Evolutionary conservation across 2,888 invertebrate genomes (phyloP), one percentile per base, ranked within the genome.

Genomic region (Agrochola lychnidis): DNA sequence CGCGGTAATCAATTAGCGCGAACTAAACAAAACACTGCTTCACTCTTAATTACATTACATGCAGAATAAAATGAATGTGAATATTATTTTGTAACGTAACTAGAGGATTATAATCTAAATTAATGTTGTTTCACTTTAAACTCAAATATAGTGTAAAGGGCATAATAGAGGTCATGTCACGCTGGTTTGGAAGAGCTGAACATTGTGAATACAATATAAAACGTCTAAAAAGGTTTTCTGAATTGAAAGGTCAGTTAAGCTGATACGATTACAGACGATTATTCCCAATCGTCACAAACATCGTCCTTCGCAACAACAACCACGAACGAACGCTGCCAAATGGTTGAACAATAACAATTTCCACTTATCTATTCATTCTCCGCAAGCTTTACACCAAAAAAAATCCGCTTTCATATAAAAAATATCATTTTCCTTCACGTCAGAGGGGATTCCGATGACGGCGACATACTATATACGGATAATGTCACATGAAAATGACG

Each of bases 401-500:
- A 82, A 79, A 81, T 78, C 82, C 78, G 69, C 87, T 78, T 81
- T 83, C 76, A 82, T 89, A 79, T 82, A 81, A 89, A 85, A 88
- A 87, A 89, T 88, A 89, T 88, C 80, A 87, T 88, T 88, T 89
- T 85, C 85, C 71, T 81, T 81, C 85, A 86, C 85, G 84, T 89
- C 87, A 86, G 79, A 85, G 84, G 79, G 88, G 87, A 89, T 90
- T 87, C 82, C 83, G 81, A 88, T 88, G 90, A 88, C 90, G 86
- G 71, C 84, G 89, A 89, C 88, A 84, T 84, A 86, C 87, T 85
- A 88, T 87, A 90, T 83, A 86, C 82, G 86, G 88, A 89, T 91
- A 90, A 89, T 89, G 86, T 85, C 87, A 82, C 88, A 87, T 82
- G 88, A 89, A 89, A 88, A 89, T 90, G 89, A 90, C 85, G 84